Conservation (phyloP, 2,113 vertebrate species). For the Megaceryle torquata region DNA sequence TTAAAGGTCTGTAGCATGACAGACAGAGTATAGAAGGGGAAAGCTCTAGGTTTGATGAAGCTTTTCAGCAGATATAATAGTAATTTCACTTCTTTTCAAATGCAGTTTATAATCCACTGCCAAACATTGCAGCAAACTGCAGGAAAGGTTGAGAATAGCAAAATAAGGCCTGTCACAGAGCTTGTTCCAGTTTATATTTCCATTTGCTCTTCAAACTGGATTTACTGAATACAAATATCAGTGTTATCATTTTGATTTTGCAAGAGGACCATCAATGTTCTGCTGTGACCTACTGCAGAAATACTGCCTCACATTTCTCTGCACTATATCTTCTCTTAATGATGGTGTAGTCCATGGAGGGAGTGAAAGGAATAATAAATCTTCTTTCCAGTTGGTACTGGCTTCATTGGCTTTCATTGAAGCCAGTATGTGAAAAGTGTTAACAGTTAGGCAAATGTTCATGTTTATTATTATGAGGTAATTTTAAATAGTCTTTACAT, state of each 20-base stretch:
- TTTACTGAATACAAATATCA: neutral
- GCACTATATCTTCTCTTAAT: neutral
- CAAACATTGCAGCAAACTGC: slow-evolving; percentile 37
- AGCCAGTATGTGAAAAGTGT: neutral
- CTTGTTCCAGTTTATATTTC: neutral
- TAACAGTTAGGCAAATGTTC: neutral
- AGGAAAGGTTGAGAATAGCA: neutral
- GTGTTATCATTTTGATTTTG: neutral
- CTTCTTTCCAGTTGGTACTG: neutral
- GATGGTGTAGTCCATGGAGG: neutral
- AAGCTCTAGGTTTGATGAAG: slow-evolving; percentile 11
- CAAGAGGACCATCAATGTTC: neutral
- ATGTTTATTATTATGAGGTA: neutral
- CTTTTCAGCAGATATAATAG: neutral
- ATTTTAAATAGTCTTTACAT: neutral
- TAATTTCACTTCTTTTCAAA: slow-evolving; percentile 37
- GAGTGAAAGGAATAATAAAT: neutral
- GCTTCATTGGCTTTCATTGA: neutral
- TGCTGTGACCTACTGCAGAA: slow-evolving; percentile 5
- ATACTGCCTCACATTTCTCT: neutral
- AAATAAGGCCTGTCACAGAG: neutral
- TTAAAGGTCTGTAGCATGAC: neutral
- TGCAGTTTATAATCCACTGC: slow-evolving; percentile 33
- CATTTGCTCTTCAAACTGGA: slow-evolving; percentile 10
- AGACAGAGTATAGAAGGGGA: neutral